These are phyloP conservation scores for Anser cygnoides DNA, from an alignment of 2,113 vertebrate species.

Conservation along the genomic window DNA sequence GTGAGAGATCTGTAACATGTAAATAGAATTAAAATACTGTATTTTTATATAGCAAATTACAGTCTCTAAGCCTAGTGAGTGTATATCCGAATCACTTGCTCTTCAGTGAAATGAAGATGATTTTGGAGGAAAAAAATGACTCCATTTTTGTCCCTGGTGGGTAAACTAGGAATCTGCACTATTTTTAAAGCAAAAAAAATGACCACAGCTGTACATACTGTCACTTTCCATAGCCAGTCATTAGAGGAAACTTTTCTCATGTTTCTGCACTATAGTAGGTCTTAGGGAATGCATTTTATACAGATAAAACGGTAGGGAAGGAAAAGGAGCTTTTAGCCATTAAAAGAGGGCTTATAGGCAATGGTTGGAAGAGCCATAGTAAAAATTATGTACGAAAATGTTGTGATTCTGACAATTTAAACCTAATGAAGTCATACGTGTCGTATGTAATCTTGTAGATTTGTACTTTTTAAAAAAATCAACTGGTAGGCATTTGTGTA, in stretches of 20 bases:
- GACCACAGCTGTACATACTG: conserved; percentile 43
- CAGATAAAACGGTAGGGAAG: conserved; percentile 43
- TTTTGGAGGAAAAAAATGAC: conserved; percentile 46
- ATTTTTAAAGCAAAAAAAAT: conserved; percentile 70
- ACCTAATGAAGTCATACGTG: conserved; percentile 59
- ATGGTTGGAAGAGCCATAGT: conserved; percentile 55
- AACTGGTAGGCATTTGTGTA: conserved; percentile 66
- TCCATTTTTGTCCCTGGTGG: conserved; percentile 65
- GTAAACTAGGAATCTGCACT: conserved; percentile 58
- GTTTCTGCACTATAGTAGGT: conserved; percentile 57
- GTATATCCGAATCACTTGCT: conserved; percentile 56
- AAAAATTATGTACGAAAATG: conserved; percentile 64
- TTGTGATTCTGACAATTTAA: conserved; percentile 63
- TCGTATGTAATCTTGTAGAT: conserved; percentile 67
- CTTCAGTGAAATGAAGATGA: conserved; percentile 60
- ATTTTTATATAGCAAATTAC: conserved; percentile 78
- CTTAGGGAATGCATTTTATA: conserved; percentile 68
- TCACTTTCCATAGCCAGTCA: conserved; percentile 52
- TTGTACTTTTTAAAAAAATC: conserved; percentile 55
- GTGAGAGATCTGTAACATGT: conserved; percentile 59
- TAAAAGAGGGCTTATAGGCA: conserved; percentile 18
- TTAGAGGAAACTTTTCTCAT: conserved; percentile 50
- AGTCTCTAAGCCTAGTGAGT: conserved; percentile 54
- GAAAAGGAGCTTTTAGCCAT: conserved; percentile 59
- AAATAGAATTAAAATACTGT: conserved; percentile 73